phyloP scores from a whole-genome alignment of 53 echinoderm and acorn worm species.

The Luidia sarsii region DNA sequence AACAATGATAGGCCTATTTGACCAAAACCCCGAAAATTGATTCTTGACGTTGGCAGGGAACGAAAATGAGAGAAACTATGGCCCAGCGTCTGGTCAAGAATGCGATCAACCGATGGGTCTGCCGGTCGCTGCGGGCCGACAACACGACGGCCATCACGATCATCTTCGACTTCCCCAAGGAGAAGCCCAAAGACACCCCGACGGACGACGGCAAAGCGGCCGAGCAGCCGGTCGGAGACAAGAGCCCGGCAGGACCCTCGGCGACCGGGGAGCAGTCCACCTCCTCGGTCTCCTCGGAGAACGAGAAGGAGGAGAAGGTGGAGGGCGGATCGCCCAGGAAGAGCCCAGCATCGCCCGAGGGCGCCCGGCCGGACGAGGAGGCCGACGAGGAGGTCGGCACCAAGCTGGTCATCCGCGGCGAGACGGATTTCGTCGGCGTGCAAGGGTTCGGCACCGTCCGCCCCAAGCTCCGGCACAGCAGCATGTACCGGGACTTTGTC shows the following conservation, averaged over 20 bases:
- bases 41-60: conserved; percentile 43
- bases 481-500: conserved; percentile 23
- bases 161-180: conserved; percentile 80
- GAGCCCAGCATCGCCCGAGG: no score
- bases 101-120: conserved; percentile 87
- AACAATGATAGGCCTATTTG: no score
- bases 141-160: conserved; percentile 89
- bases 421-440: conserved; percentile 42
- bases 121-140: conserved; percentile 85
- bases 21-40: no score
- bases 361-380: neutral
- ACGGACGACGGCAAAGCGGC: neutral
- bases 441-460: conserved; percentile 37
- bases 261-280: neutral
- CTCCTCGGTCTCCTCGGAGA: neutral
- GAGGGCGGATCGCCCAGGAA: neutral
- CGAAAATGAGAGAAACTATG: conserved; percentile 65
- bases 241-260: neutral
- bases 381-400: conserved; percentile 3
- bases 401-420: conserved; percentile 2
- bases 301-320: neutral
- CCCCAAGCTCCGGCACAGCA: conserved; percentile 25
- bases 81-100: conserved; percentile 80
- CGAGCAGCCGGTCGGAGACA: neutral
- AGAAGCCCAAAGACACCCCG: neutral